Evolutionary conservation across 2,888 invertebrate species (phyloP).

Genomic region (Tyria jacobaeae): DNA sequence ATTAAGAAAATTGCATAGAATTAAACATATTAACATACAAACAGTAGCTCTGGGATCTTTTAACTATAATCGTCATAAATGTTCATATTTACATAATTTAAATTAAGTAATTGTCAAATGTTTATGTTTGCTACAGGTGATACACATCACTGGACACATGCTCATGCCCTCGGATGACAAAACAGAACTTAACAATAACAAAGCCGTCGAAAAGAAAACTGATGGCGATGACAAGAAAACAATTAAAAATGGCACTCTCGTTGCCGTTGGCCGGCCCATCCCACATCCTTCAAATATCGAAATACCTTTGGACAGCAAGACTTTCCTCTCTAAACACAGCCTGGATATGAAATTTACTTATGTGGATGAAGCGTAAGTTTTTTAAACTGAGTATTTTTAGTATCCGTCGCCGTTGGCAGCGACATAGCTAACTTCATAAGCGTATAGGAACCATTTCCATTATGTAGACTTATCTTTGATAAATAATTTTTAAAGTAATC

Average conservation of each 20-base stretch:
- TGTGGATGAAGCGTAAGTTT: slow-evolving; percentile 95
- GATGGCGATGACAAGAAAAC: slow-evolving; percentile 60
- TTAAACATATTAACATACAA: too few species aligned
- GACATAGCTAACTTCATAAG: background rate
- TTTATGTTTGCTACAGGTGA: slow-evolving; percentile 87
- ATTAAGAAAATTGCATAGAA: too few species aligned
- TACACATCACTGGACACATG: slow-evolving; percentile 95
- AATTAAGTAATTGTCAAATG: background rate
- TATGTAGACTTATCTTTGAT: slow-evolving; percentile 2
- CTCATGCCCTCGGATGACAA: slow-evolving; percentile 77
- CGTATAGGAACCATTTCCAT: background rate
- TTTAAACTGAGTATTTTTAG: background rate
- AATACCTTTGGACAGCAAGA: slow-evolving; percentile 94
- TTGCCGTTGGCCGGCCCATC: slow-evolving; percentile 93
- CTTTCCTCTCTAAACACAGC: slow-evolving; percentile 96
- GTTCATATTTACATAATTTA: too few species aligned
- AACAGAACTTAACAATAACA: slow-evolving; percentile 55
- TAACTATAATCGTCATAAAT: too few species aligned
- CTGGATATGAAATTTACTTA: slow-evolving; percentile 98
- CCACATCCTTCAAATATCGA: slow-evolving; percentile 97
- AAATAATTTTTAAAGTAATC: slow-evolving; percentile 22
- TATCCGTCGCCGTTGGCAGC: background rate
- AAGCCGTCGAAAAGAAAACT: slow-evolving; percentile 71
- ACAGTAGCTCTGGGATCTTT: too few species aligned
- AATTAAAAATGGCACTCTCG: slow-evolving; percentile 83